A percentile compares a stretch with the other conserved stretches of the same genome.
Conservation (phyloP, 2,113 vertebrate genomes). For the Oreochromis niloticus region DNA sequence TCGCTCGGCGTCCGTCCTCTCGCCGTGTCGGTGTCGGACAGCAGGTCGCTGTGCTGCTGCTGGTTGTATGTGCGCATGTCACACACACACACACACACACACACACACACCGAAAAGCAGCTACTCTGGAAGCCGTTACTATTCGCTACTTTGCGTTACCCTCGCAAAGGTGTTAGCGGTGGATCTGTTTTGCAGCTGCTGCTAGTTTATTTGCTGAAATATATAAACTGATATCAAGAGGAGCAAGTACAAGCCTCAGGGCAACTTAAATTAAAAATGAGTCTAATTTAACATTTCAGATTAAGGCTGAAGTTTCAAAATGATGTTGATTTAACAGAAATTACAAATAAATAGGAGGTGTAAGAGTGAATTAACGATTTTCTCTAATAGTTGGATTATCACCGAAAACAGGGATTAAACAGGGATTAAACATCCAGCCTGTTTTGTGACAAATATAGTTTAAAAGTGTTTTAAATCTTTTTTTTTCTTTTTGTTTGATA, state of each 20-base stretch:
- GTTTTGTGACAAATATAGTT: neutral
- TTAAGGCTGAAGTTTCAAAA: neutral
- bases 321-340: neutral
- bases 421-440: neutral
- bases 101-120: neutral
- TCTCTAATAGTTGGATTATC: neutral
- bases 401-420: neutral
- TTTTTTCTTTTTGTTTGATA: neutral
- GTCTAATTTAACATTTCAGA: neutral
- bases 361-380: neutral
- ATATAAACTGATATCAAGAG: neutral
- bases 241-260: neutral
- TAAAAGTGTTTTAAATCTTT: neutral
- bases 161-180: neutral
- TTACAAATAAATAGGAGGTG: neutral
- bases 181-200: neutral
- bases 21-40: constrained; percentile 6
- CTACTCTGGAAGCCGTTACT: neutral
- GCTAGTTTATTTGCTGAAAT: neutral
- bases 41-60: constrained; percentile 6
- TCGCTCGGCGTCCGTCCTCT: constrained; percentile 13
- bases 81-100: neutral
- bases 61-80: constrained; percentile 58
- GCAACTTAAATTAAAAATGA: neutral
- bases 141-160: neutral